These are phyloP conservation scores for Catajapyx aquilonaris DNA, from an alignment of 1,140 invertebrate species.

Conservation along the genomic window DNA sequence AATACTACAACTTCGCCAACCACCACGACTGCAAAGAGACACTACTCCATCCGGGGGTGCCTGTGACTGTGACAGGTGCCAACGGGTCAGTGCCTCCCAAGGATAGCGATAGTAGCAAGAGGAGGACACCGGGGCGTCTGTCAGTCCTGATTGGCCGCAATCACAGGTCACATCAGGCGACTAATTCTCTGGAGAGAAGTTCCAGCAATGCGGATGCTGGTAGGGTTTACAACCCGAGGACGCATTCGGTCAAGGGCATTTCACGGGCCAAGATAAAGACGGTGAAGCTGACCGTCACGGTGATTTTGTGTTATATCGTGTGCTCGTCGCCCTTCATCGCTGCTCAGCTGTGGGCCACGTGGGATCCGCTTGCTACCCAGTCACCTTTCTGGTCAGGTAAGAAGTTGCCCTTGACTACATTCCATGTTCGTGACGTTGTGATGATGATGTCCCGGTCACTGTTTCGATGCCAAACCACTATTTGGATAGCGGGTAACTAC, in stretches of 20 bases:
- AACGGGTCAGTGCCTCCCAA: not conserved
- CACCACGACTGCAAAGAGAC: too few relatives aligned
- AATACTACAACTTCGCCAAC: too few relatives aligned
- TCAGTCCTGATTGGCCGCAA: constrained; percentile 12
- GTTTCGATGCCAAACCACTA: too few relatives aligned
- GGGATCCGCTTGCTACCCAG: constrained; percentile 24
- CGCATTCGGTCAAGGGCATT: constrained; percentile 21
- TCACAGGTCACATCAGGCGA: constrained; percentile 4
- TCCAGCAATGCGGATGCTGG: not conserved
- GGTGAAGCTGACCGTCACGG: constrained; percentile 49
- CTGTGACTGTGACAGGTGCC: not conserved
- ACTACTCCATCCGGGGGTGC: too few relatives aligned
- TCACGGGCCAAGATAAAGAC: constrained; percentile 52
- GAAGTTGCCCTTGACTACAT: too few relatives aligned
- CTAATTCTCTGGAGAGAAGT: not conserved
- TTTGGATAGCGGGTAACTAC: too few relatives aligned
- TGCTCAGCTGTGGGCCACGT: constrained; percentile 33
- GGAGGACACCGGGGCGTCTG: constrained; percentile 21
- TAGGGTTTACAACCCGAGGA: constrained; percentile 8
- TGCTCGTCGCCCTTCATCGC: constrained; percentile 48
- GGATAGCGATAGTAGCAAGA: too few relatives aligned
- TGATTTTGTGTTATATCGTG: constrained; percentile 45
- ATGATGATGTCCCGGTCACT: too few relatives aligned
- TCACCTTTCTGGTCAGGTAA: constrained; percentile 31
- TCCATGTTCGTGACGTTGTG: too few relatives aligned